These are phyloP conservation scores for Habrosyne pyritoides DNA, from an alignment of 2,888 invertebrate genomes.

Conservation along the genomic window DNA sequence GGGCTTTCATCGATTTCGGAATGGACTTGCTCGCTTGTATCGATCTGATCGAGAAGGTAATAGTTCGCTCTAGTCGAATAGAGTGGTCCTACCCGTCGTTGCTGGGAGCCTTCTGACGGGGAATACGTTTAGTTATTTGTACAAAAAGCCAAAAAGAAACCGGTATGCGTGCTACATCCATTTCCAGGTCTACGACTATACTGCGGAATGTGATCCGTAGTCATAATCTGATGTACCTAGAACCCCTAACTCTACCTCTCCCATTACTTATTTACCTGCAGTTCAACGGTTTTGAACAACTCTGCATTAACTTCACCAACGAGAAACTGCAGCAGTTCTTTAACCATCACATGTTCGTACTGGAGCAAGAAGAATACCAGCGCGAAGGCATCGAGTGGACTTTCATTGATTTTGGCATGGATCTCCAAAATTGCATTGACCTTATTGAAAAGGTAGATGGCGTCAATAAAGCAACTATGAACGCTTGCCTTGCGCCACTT, in stretches of 20 bases:
- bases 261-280: slow-evolving; percentile 82
- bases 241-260: slow-evolving; percentile 64
- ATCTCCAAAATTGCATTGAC: slow-evolving; percentile 97
- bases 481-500: slow-evolving; percentile 79
- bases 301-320: slow-evolving; percentile 99
- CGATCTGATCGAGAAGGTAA: slow-evolving; percentile 97
- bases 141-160: slow-evolving; percentile 37
- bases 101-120: slow-evolving; percentile 50
- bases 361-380: slow-evolving; percentile 98
- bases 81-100: slow-evolving; percentile 43
- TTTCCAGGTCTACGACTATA: slow-evolving; percentile 47
- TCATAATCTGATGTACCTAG: slow-evolving; percentile 39
- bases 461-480: slow-evolving; percentile 74
- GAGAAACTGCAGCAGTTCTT: slow-evolving; percentile 99
- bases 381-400: slow-evolving; percentile 97
- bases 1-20: slow-evolving; percentile 98
- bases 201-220: slow-evolving; percentile 77
- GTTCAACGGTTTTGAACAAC: slow-evolving; percentile 98
- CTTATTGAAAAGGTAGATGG: slow-evolving; percentile 95
- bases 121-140: slow-evolving; percentile 30
- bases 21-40: slow-evolving; percentile 98
- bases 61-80: slow-evolving; percentile 44
- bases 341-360: slow-evolving; percentile 99
- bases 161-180: slow-evolving; percentile 25
- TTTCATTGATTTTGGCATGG: slow-evolving; percentile 99